These are phyloP conservation scores for Monopis laevigella DNA, from an alignment of 2,888 invertebrate species.

Conservation along the genomic window DNA sequence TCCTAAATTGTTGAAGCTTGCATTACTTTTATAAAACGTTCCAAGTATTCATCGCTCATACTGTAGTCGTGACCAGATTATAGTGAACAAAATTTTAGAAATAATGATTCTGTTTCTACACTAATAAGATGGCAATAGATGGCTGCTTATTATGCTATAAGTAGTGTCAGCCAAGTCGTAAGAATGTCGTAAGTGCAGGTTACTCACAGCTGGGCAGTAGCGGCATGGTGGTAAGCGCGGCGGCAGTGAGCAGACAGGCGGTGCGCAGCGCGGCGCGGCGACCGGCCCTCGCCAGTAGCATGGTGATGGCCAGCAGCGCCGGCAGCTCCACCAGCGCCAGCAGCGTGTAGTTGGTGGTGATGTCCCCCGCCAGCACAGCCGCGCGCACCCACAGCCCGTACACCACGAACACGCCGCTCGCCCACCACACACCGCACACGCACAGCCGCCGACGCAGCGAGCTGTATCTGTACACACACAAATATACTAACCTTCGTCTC, in stretches of 20 bases:
- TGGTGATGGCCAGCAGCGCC: constrained; percentile 44
- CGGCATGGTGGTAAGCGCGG: constrained; percentile 38
- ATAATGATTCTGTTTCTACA: too few relatives aligned
- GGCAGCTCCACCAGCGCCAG: constrained; percentile 50
- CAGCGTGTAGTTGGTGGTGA: constrained; percentile 48
- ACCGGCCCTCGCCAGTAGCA: constrained; percentile 49
- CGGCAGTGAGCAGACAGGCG: constrained; percentile 43
- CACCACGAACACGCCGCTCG: constrained; percentile 54
- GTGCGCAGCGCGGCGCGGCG: constrained; percentile 47
- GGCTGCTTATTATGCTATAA: too few relatives aligned
- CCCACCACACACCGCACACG: constrained; percentile 56
- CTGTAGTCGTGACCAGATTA: too few relatives aligned
- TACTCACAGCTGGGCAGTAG: constrained; percentile 37
- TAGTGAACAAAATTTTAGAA: too few relatives aligned
- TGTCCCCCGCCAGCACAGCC: constrained; percentile 42
- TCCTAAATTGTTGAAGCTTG: too few relatives aligned
- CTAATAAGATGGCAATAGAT: too few relatives aligned
- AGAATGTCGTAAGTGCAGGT: too few relatives aligned
- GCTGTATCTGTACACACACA: constrained; percentile 37
- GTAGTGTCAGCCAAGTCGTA: too few relatives aligned
- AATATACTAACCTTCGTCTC: too few relatives aligned
- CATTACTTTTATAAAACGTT: too few relatives aligned
- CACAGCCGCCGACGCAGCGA: constrained; percentile 43
- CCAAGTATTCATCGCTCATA: too few relatives aligned
- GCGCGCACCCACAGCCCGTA: constrained; percentile 54